Evolutionary conservation across 2,113 vertebrate genomes (phyloP), one percentile per base, ranked within the genome.

Genomic region (Gasterosteus nipponicus): DNA sequence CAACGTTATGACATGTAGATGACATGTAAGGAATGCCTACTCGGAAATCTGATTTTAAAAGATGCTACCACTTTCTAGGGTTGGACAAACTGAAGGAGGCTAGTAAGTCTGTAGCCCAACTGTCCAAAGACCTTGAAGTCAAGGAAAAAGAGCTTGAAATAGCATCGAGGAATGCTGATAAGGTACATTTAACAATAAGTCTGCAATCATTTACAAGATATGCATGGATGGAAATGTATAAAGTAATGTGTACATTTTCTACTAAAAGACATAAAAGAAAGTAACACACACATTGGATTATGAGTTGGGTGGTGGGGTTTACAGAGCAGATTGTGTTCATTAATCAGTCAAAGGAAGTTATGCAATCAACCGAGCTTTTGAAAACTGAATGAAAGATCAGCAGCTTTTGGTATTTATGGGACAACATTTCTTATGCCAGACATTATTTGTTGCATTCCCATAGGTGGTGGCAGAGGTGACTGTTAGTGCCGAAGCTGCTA

Each of bases 61-160:
- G 10, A 35, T 49, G 9, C 60, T 54, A 51, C 22, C 63, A 35
- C 56, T 66, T 81, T 65, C 3, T 69, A 90, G 95, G 95, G n/a
- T 93, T 97, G 41, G 75, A 89, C 76, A 97, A 97, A 83, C 89
- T 97, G 42, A 94, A 95, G 94, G 95, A 97, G 72, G 95, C 96
- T 7, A 95, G 95, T 62, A 94, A 94, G 79, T 96, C 96, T 44
- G 93, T 96, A 54, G 94, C 84, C 60, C 89, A 93, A 10, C 89
- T 96, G 1, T 93, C 95, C 14, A 83, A 94, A 82, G 92, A 95
- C 5, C 75, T 96, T 22, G 84, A 93, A 0, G 0, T 95, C 49
- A 97, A 96, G 72, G 95, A 96, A 89, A 95, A 95, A 75, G 96
- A 97, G 72, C 67, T 97, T 64, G 95, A 92, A 12, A 41, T 96